Percentiles rank a stretch among this genome's conserved stretches.
These are phyloP conservation scores for Dendrolimus kikuchii DNA, from an alignment of 1,140 invertebrate genomes.

Conservation along the genomic window DNA sequence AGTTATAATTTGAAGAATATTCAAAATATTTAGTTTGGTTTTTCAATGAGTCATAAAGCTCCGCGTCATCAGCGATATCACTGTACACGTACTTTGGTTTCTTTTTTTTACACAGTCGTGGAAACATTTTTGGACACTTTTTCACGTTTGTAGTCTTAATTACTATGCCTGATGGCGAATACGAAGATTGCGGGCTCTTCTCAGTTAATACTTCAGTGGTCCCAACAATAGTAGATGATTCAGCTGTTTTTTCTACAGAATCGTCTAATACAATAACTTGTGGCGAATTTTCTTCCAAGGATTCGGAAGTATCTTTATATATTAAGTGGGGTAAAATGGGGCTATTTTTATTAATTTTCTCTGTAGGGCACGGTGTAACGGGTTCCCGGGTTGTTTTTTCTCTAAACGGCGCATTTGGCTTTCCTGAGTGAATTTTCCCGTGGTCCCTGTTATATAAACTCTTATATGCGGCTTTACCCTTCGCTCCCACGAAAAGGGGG, in stretches of 20 bases:
- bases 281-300: no score
- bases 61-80: neutral
- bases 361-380: constrained; percentile 14
- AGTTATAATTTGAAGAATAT: neutral
- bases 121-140: constrained; percentile 7
- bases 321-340: no score
- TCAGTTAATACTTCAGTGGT: neutral
- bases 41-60: neutral
- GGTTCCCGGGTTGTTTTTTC: constrained; percentile 14
- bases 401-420: constrained; percentile 23
- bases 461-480: constrained; percentile 17
- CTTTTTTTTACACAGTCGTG: constrained; percentile 8
- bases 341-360: neutral
- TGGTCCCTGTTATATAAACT: constrained; percentile 23
- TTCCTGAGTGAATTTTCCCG: constrained; percentile 9
- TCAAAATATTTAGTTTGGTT: neutral
- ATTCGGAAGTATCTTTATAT: no score
- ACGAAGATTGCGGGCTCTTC: no score
- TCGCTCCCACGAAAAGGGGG: constrained; percentile 33
- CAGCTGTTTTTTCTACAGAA: neutral
- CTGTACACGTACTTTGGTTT: neutral
- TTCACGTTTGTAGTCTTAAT: no score
- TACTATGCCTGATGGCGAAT: no score
- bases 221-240: neutral
- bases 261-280: no score